These are phyloP conservation scores for Dicycla oo DNA, from an alignment of 2,888 invertebrate genomes.

Conservation along the genomic window DNA sequence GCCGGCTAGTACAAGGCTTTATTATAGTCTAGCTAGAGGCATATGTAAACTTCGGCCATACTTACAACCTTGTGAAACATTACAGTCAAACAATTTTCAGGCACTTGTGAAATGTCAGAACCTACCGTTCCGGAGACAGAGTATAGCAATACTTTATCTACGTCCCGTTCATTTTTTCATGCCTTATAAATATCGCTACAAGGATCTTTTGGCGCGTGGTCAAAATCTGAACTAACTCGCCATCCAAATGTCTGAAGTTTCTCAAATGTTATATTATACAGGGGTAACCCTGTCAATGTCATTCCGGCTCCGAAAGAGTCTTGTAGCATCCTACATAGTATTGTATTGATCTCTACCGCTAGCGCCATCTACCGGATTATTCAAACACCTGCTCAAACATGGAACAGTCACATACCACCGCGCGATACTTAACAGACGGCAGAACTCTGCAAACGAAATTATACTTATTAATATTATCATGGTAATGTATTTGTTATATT, in stretches of 20 bases:
- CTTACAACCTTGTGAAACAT: not conserved
- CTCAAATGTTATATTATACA: too few relatives aligned
- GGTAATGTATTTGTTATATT: constrained; percentile 1
- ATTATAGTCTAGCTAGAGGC: not conserved
- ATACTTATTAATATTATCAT: constrained; percentile 1
- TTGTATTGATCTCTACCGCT: constrained; percentile 19
- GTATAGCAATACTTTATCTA: not conserved
- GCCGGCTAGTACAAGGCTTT: constrained; percentile 3
- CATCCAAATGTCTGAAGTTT: too few relatives aligned
- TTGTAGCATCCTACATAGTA: not conserved
- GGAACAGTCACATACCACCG: constrained; percentile 27
- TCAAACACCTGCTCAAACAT: constrained; percentile 49
- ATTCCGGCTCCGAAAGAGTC: not conserved
- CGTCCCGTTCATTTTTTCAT: not conserved
- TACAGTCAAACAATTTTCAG: not conserved
- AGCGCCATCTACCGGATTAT: constrained; percentile 29
- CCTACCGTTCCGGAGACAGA: not conserved
- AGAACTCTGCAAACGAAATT: constrained; percentile 35
- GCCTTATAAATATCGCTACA: not conserved
- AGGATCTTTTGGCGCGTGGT: not conserved
- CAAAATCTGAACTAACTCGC: not conserved
- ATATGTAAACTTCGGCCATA: not conserved
- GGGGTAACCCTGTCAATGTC: not conserved
- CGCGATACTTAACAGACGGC: constrained; percentile 25
- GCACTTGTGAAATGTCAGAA: not conserved